Evolutionary conservation across 2,797 vertebrate species (phyloP), one percentile per base, ranked within the genome.

Genomic region (Hemibagrus guttatus): DNA sequence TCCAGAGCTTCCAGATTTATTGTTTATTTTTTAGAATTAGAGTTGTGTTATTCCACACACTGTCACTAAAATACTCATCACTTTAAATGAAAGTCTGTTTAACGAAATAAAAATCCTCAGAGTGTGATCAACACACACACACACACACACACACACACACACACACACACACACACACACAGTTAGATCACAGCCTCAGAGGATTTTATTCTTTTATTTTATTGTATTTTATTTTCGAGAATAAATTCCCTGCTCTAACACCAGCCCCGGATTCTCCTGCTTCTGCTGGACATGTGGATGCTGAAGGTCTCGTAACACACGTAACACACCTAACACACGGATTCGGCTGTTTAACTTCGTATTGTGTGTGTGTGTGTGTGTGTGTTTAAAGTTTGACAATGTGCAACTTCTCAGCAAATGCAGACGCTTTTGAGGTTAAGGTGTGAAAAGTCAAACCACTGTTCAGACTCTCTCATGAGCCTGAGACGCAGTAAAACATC

Each of bases 401-500:
- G 72, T 54, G 63, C 2, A 14, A 16, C 52, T 54, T 49, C 64
- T 39, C 39, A 80, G 68, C 28, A 64, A 42, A 17, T 21, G 21
- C n/a, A 66, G 21, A 56, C 28, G 31, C 0, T 8, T n/a, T 19
- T 87, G 87, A 89, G 89, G 89, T 89, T 78, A 80, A 86, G 76
- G 89, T 89, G 89, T 86, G 86, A 89, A 89, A 86, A 85, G 72
- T 85, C 69, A 81, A 81, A 85, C 81, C 35, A 17, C 79, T 0
- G 17, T 81, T 46, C 17, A 42, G 35, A 79, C 19, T 35, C 3
- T 79, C 56, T 59, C 31, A 26, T 59, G 54, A 21, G 31, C 23
- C 28, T 13, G 52, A 78, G 52, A 7, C 21, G 3, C 8, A 59
- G 26, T 59, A 1, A 39, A 39, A 39, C 56, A 1, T 42, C 14